Evolutionary conservation across 2,888 invertebrate species (phyloP).

Genomic region (Tetanocera ferruginea): DNA sequence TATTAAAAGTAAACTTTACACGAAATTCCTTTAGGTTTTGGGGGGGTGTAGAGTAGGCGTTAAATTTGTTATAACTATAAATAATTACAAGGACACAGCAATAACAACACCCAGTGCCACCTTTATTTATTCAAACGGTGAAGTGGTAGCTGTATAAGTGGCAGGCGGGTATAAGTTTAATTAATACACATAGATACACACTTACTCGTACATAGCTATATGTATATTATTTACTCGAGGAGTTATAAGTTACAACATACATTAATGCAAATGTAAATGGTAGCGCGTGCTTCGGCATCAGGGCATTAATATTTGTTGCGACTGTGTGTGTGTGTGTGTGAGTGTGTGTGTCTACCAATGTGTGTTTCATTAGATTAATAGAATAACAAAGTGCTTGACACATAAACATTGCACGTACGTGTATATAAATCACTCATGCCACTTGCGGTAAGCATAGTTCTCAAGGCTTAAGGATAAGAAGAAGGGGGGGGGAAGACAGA

Average conservation of each 20-base stretch:
- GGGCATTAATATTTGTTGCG: not conserved
- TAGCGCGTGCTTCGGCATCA: not conserved
- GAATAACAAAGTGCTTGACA: conserved; percentile 12
- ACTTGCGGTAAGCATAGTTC: not conserved
- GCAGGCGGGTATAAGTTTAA: not conserved
- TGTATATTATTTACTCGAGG: not conserved
- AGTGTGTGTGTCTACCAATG: not conserved
- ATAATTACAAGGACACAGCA: no score
- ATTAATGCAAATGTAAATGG: not conserved
- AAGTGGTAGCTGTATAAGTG: not conserved
- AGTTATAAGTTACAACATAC: not conserved
- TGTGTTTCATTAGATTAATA: conserved; percentile 2
- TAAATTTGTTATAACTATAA: no score
- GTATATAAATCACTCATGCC: not conserved
- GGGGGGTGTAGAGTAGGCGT: no score
- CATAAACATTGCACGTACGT: not conserved
- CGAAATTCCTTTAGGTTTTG: no score
- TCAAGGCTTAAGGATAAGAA: not conserved
- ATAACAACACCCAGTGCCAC: not conserved
- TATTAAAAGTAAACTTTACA: no score
- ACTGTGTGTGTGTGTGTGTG: not conserved
- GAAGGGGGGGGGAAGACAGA: not conserved
- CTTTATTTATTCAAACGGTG: no score
- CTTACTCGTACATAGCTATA: not conserved
- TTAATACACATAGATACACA: no score